Percentiles rank a stretch among this genome's conserved stretches.
These are phyloP conservation scores for Limnephilus marmoratus DNA, from an alignment of 2,888 invertebrate species.

Conservation along the genomic window DNA sequence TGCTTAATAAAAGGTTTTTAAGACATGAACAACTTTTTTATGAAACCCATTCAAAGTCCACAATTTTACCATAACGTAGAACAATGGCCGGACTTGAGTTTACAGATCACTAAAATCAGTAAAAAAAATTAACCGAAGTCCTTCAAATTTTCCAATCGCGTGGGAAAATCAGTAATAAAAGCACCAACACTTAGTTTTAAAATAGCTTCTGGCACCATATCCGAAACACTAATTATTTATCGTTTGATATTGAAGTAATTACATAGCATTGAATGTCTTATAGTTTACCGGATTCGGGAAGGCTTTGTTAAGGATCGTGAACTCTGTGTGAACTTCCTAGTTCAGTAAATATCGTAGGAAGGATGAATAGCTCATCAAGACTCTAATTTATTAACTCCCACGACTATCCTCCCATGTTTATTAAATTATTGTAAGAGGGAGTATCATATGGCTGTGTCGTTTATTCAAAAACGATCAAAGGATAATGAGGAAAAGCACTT, in stretches of 20 bases:
- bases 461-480: background rate
- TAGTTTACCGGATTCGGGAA: background rate
- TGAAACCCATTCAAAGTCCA: background rate
- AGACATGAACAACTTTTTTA: background rate
- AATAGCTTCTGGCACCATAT: background rate
- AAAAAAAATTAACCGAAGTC: background rate
- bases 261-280: background rate
- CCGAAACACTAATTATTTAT: background rate
- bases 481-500: background rate
- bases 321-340: background rate
- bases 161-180: background rate
- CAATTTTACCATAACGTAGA: background rate
- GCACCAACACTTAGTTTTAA: background rate
- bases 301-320: background rate
- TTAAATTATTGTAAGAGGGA: background rate
- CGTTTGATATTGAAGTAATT: background rate
- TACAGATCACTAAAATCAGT: background rate
- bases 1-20: background rate
- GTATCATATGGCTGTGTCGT: background rate
- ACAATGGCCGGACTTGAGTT: background rate
- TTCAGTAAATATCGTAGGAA: background rate
- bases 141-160: background rate
- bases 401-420: background rate
- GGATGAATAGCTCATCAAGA: background rate
- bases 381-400: slow-evolving; percentile 5